Evolutionary conservation across 2,888 invertebrate genomes (phyloP), one percentile per base, ranked within the genome.

Genomic region (Hoplodrina ambigua): DNA sequence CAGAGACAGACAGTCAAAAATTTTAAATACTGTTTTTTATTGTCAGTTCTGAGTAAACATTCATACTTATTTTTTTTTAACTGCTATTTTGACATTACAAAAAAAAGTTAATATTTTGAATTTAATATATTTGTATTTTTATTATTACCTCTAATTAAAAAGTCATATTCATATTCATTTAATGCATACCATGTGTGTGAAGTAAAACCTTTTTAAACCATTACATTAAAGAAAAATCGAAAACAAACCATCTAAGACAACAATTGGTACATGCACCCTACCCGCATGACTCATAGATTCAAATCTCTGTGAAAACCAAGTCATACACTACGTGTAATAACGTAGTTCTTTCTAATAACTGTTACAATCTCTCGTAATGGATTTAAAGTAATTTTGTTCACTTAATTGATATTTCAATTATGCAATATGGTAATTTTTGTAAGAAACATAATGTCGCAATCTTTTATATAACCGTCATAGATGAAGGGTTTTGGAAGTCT

Each of bases 331-430:
- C 46, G 46, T 70, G 30, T 46, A 75, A 67, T 46, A 75, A 72
- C 67, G 70, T 69, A 75, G 78, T 68, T 74, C 59, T 65, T 69
- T 82, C 61, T 72, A 80, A 74, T 85, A 81, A 78, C 79, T 64
- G 61, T 73, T 80, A 72, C 77, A 72, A 66, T 69, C 81, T 74
- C 58, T 74, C 52, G 55, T 80, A 80, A 80, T 82, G 73, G 81
- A 74, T 75, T 77, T 50, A 56, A 33, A 76, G 68, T 64, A 50
- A 69, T 72, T 75, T 49, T 55, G 69, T 74, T 65, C 30, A 25
- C 61, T 73, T 81, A 83, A 83, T 82, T 84, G 83, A 74, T 75
- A 61, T 72, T 70, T 60, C 73, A 74, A 69, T 83, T 75, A 82
- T 59, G 78, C 64, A 81, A 80, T 81, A 81, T 81, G 73, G 78